A percentile compares a stretch with the other conserved stretches of the same genome.
Conservation (phyloP, 53 echinoderm and acorn worm species). For the Echinometra lucunter region DNA sequence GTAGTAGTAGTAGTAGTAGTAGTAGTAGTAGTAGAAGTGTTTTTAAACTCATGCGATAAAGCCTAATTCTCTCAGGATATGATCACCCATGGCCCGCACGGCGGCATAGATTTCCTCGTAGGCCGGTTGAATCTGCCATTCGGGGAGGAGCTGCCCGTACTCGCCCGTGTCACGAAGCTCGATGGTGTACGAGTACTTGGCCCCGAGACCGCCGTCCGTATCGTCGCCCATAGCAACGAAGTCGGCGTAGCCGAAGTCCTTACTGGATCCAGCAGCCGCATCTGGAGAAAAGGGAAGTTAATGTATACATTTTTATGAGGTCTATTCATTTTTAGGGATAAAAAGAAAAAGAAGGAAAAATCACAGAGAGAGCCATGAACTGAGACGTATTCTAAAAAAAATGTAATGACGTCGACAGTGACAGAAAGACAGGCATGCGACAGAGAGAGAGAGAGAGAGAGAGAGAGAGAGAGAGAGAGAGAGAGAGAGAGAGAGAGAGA, state of each 20-base stretch:
- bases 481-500: background rate
- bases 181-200: constrained; percentile 86
- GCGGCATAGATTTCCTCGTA: constrained; percentile 80
- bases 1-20: too few species aligned
- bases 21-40: too few species aligned
- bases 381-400: too few species aligned
- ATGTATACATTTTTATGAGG: too few species aligned
- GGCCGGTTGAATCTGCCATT: constrained; percentile 82
- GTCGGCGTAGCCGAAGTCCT: constrained; percentile 86
- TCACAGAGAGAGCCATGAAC: too few species aligned
- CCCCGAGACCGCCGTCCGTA: constrained; percentile 64
- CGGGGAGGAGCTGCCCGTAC: constrained; percentile 84
- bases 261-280: constrained; percentile 80
- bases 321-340: too few species aligned
- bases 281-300: constrained; percentile 74
- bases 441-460: background rate
- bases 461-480: background rate
- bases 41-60: background rate
- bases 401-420: too few species aligned
- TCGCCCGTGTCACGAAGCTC: constrained; percentile 89
- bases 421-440: background rate
- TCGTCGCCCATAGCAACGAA: constrained; percentile 51
- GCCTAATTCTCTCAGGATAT: constrained; percentile 68
- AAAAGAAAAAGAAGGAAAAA: too few species aligned
- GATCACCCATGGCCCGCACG: constrained; percentile 72